These are phyloP conservation scores for Austrolebias charrua DNA, from an alignment of 2,797 vertebrate genomes.

Conservation along the genomic window DNA sequence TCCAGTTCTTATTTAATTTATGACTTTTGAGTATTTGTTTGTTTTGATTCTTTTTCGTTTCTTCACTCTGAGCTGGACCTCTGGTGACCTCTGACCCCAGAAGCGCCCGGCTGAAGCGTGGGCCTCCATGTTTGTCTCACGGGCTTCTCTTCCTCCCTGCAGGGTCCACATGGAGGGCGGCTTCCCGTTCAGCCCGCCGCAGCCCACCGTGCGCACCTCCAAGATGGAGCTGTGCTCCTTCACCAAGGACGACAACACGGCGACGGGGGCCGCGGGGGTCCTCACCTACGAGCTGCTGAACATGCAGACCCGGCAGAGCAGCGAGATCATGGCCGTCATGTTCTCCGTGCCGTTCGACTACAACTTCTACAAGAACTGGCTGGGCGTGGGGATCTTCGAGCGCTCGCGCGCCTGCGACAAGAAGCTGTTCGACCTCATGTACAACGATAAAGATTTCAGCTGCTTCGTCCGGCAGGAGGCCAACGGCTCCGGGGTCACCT, in stretches of 20 bases:
- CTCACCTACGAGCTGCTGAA: slow-evolving; percentile 71
- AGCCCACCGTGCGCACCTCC: slow-evolving; percentile 62
- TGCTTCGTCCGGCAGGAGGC: slow-evolving; percentile 53
- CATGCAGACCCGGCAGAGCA: slow-evolving; percentile 10
- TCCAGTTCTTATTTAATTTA: too few relatives aligned
- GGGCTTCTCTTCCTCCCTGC: not conserved
- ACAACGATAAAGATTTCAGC: slow-evolving; percentile 35
- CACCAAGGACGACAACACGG: slow-evolving; percentile 72
- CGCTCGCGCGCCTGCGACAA: slow-evolving; percentile 3
- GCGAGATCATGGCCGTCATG: slow-evolving; percentile 61
- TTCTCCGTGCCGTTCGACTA: slow-evolving; percentile 76
- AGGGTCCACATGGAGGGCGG: slow-evolving; percentile 69
- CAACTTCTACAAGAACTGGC: slow-evolving; percentile 72
- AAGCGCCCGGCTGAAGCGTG: too few relatives aligned
- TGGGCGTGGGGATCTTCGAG: slow-evolving; percentile 62
- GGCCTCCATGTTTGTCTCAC: not conserved
- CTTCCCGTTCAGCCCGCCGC: slow-evolving; percentile 55
- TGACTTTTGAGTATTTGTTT: not conserved
- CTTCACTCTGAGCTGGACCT: too few relatives aligned
- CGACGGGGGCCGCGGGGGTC: slow-evolving; percentile 59
- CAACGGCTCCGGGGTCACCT: slow-evolving; percentile 48
- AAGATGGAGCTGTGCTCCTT: slow-evolving; percentile 71
- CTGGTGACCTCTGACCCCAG: too few relatives aligned
- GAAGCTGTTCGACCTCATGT: slow-evolving; percentile 63
- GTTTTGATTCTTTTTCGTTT: not conserved